Base-by-base conservation (phyloP, 2,797 vertebrate species). In the Mormyrops attenuatus region DNA sequence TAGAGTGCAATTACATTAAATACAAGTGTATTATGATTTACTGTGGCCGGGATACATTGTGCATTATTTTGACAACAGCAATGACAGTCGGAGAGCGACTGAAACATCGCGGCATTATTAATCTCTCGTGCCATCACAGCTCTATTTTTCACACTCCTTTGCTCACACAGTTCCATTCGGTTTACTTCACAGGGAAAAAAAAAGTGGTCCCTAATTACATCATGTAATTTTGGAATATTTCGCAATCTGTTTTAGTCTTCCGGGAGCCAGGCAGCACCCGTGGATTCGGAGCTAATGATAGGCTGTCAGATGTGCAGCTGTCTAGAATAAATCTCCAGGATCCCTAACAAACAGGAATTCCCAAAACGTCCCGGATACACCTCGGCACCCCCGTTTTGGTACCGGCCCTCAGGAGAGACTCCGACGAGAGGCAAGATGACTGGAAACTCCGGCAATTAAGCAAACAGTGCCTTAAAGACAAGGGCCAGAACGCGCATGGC, bases 281-380 rank as follows among this genome's bases (percentile, higher is more conserved):
- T 96, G 95, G 95, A 96, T 96, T 95, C 93, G 91, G 93, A 90
- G 92, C 95, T 97, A 96, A 96, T 96, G 95, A 96, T 95, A 95
- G 94, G 94, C 96, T 96, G 96, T 96, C 96, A 97, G 93, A 93
- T 92, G 93, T 94, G 95, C 95, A 97, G 95, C 96, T 97, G 96
- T 96, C 95, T 96, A 94, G 94, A 95, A 97, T 96, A 96, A 96
- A 96, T 97, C 93, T 94, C 95, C 93, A 94, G 92, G 92, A 94
- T 95, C 93, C 89, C 92, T 93, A 94, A 95, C 94, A 95, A 96
- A 95, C 94, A 94, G 92, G 94, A 94, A 95, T 95, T 96, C 96
- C 95, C 95, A 88, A 89, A 95, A 94, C 95, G 94, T 93, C 87
- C 88, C 91, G 90, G 90, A 92, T 91, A 89, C 66, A 91, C 49